Evolutionary conservation across 2,888 invertebrate genomes (phyloP), one percentile per base, ranked within the genome.

Genomic region (Tinea pellionella): DNA sequence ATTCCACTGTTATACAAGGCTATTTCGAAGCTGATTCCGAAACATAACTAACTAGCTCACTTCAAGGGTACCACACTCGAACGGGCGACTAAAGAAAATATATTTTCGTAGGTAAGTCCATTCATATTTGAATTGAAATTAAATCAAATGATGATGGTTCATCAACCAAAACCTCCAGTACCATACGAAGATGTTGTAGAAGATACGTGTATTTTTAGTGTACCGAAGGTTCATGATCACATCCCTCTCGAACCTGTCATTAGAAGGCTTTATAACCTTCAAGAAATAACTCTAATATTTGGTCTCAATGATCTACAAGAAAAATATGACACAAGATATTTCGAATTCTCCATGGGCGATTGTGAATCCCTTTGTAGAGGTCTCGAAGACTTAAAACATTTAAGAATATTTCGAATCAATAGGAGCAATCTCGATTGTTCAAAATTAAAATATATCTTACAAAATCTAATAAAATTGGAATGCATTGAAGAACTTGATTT

Each of bases 401-500:
- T 92, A 29, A 83, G 71, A 67, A 73, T 86, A 57, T 83, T 92
- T 61, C 80, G 89, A 51, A 80, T 92, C 12, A 91, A 91, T 62
- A 80, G 89, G 42, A 91, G 91, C 65, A 89, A 88, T 64, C 70
- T 92, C 51, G 89, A 90, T 67, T 90, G 89, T 66, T 77, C 80
- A 0, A 90, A 90, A 70, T 87, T 87, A 0, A 90, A 90, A 61
- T 73, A 89, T 1, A 80, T 92, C 53, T 78, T 91, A 29, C 89
- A 89, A 67, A 80, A 88, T 63, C 73, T 88, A 16, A 75, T 80
- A 0, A 88, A 87, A 63, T 84, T 87, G 63, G 82, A 80, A 62
- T 73, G 82, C 65, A 74, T 92, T 30, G 83, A 88, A 63, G 90
- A 90, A 66, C 67, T 92, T 32, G 90, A 92, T 71, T 88, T 92